Conservation (phyloP, 2,797 vertebrate species). For the Chiroxiphia lanceolata region DNA sequence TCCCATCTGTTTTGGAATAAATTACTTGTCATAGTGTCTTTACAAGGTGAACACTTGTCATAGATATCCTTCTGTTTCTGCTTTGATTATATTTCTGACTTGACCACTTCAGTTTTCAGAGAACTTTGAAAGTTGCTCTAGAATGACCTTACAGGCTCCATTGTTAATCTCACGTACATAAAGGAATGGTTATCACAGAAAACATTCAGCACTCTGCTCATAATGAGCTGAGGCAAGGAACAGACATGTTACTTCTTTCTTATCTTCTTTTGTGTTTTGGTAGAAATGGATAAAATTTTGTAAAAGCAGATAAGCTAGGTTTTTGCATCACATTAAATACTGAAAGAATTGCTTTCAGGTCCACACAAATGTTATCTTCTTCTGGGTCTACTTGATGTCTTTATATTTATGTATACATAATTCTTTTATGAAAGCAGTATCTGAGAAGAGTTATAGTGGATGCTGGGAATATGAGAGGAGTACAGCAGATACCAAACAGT, state of each 20-base stretch:
- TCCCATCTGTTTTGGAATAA: constrained; percentile 72
- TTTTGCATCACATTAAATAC: not conserved
- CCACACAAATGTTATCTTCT: not conserved
- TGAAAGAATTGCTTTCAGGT: not conserved
- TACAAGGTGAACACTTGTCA: constrained; percentile 64
- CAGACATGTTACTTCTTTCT: not conserved
- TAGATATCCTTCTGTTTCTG: constrained; percentile 64
- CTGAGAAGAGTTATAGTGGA: not conserved
- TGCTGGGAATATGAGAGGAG: not conserved
- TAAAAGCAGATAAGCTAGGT: not conserved
- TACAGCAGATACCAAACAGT: not conserved
- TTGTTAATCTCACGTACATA: constrained; percentile 35
- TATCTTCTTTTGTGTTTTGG: not conserved
- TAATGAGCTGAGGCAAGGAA: not conserved
- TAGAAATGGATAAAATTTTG: not conserved
- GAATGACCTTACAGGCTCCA: constrained; percentile 39
- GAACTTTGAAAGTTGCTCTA: constrained; percentile 36
- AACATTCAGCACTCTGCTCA: not conserved
- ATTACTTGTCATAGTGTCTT: constrained; percentile 64
- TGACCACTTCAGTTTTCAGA: constrained; percentile 53
- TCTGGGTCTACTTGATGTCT: not conserved
- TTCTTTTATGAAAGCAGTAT: not conserved
- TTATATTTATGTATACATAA: not conserved
- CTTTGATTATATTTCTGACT: constrained; percentile 59
- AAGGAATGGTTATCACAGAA: constrained; percentile 23